Evolutionary conservation across 2,888 invertebrate genomes (phyloP), one percentile per base, ranked within the genome.

Genomic region (Watsonalla cultraria): DNA sequence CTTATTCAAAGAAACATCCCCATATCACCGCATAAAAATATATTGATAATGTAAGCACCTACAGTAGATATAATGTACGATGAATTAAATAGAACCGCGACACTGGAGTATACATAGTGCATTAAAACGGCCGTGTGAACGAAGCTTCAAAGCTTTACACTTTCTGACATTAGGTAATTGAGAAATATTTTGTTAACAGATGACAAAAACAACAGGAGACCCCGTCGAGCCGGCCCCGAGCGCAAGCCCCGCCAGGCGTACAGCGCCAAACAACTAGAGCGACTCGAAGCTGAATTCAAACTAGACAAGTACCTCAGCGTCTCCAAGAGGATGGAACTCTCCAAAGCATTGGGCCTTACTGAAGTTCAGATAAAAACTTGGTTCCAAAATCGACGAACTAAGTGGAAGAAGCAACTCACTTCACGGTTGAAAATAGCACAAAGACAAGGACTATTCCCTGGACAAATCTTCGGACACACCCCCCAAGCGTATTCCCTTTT

Each of bases 291-390:
- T 7, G 99, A 99, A 86, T 99, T 99, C 84, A 98, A 98, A 91
- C 92, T 95, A 53, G 98, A 99, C 90, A 98, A 99, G 82, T 99
- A 99, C 82, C 92, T 99, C 53, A 98, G 98, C 82, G 98, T 99
- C 0, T 97, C 96, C 72, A 99, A 98, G 81, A 92, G 99, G 53
- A 95, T 98, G 95, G 98, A 98, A 70, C 90, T 99, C 5, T 98
- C 98, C 0, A 96, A 97, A 80, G 94, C 95, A 0, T 84, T 99
- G 39, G 95, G 94, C 63, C 91, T 98, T 47, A 98, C 98, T 0
- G 98, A 98, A 86, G 98, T 98, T 0, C 98, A 98, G 87, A 98
- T 98, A 64, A 98, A 98, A 81, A 98, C 98, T 0, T 98, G 98
- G 98, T 98, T 98, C 79, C 97, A 98, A 84, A 98, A 98, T 78